Conservation (phyloP, 2,888 invertebrate species). For the Ceraclea dissimilis region DNA sequence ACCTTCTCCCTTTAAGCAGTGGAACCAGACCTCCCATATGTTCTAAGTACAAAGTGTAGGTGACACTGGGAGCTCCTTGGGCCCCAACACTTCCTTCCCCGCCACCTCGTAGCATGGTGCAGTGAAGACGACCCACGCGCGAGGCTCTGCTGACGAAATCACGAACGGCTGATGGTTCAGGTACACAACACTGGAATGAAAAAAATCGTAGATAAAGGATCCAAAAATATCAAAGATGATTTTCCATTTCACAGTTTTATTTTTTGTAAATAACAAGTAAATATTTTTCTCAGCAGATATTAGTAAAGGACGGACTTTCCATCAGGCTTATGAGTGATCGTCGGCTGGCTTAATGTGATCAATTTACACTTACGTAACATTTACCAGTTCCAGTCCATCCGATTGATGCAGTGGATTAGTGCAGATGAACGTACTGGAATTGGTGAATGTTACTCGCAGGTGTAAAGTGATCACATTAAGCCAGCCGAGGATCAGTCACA, state of each 20-base stretch:
- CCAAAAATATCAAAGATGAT: neutral
- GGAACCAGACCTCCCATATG: constrained; percentile 96
- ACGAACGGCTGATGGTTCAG: constrained; percentile 77
- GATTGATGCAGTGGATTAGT: too few species aligned
- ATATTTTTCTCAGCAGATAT: too few species aligned
- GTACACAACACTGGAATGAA: constrained; percentile 78
- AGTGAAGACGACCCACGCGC: constrained; percentile 81
- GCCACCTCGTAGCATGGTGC: constrained; percentile 94
- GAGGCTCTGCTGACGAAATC: constrained; percentile 89
- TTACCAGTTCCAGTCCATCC: too few species aligned
- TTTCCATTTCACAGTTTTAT: neutral
- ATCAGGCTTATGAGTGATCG: too few species aligned
- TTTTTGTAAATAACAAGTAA: neutral
- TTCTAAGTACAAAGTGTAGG: constrained; percentile 86
- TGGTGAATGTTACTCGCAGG: too few species aligned
- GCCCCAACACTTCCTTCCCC: constrained; percentile 51
- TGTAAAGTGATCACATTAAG: too few species aligned
- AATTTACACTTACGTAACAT: too few species aligned
- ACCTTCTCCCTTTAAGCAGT: constrained; percentile 87
- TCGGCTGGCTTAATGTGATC: too few species aligned
- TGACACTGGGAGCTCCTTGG: constrained; percentile 63
- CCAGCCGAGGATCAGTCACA: too few species aligned
- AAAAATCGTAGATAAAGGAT: neutral
- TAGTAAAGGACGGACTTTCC: too few species aligned
- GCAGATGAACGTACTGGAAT: too few species aligned